Percentiles rank a stretch among this genome's conserved stretches.
Conservation (phyloP, 2,113 vertebrate species). For the Atlantisia rogersi region DNA sequence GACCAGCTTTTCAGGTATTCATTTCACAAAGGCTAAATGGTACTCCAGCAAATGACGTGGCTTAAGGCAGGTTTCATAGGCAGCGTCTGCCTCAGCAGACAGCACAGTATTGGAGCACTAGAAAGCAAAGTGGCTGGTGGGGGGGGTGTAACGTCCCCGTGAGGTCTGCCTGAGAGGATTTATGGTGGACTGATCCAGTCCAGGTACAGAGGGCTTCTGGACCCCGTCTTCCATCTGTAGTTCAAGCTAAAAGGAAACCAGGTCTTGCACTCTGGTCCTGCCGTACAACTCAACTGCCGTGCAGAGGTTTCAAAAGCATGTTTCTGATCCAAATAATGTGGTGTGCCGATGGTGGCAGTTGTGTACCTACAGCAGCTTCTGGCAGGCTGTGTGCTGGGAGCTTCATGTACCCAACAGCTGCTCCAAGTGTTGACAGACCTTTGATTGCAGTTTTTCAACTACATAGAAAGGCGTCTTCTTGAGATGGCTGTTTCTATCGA, state of each 20-base stretch:
- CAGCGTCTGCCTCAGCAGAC: fast-evolving
- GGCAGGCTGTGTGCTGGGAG: not conserved
- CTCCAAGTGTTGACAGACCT: not conserved
- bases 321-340: not conserved
- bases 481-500: not conserved
- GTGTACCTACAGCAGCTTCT: not conserved
- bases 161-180: fast-evolving
- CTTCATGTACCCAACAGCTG: not conserved
- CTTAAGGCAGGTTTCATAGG: not conserved
- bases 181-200: too few species aligned
- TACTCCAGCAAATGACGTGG: not conserved
- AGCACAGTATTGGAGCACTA: fast-evolving
- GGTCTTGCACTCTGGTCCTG: not conserved
- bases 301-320: not conserved
- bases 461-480: not conserved
- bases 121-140: not conserved
- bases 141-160: fast-evolving
- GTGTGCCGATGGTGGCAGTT: not conserved
- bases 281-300: not conserved
- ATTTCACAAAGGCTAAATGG: not conserved
- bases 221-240: not conserved
- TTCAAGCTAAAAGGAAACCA: not conserved
- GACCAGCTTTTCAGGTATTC: not conserved
- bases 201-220: not conserved
- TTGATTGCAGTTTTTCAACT: not conserved